Evolutionary conservation across 2,797 vertebrate species (phyloP), one percentile per base, ranked within the genome.

Genomic region (Lindbergichthys nudifrons): DNA sequence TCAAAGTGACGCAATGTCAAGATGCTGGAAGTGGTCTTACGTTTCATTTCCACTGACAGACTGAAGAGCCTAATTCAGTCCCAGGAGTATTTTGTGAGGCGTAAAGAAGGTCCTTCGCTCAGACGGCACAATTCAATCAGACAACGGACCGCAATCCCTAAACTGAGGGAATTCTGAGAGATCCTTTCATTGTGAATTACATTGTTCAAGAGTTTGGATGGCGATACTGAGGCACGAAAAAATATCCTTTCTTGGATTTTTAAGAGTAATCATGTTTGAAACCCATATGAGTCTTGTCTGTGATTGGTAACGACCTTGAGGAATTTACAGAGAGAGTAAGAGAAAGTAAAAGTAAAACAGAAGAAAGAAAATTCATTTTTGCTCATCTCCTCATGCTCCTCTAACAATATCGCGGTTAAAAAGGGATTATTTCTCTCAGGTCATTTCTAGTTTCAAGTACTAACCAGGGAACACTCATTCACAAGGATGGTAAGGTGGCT

Each of bases 1-100:
- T 87, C 84, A 88, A 84, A 83, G 86, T 84, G 80, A 92, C 42
- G 64, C 88, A 84, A 89, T 81, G 87, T 92, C 88, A 90, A 86
- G 88, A 86, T 74, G 80, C 56, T 21, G 70, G 57, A 77, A 88
- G 83, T 45, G 63, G 53, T 75, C 65, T 89, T 77, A 66, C 8
- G 26, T 90, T 90, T 91, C 76, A 91, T 86, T 76, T 74, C 26
- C 39, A 51, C 79, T 84, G 86, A 89, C 87, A 85, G 67, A 76
- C 4, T 62, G 62, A 82, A 81, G 85, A 87, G 79, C 65, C 63
- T 84, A 81, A 88, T 83, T 88, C 80, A 41, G 61, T 42, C 80
- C 51, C 48, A 0, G 59, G 66, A 81, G 82, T 75, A 77, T 73
- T 70, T 52, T 47, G 67, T 57, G 75, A 73, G 82, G 63, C 42